Conservation (phyloP, 2,113 vertebrate genomes). For the Psephotus haematonotus region DNA sequence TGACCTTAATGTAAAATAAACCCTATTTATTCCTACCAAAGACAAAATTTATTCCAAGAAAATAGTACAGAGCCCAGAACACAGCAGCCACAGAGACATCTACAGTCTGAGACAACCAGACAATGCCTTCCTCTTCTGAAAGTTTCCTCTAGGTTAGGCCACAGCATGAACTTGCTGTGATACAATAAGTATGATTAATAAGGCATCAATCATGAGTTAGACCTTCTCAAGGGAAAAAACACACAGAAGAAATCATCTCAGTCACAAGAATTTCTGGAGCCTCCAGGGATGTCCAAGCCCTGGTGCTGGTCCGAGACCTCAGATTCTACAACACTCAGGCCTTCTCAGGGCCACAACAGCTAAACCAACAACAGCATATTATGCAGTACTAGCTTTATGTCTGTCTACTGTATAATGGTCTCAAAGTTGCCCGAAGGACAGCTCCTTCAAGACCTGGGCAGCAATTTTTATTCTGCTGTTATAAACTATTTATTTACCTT, state of each 20-base stretch:
- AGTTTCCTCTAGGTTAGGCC: background rate
- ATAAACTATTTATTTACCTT: background rate
- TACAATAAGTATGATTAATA: background rate
- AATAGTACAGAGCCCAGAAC: background rate
- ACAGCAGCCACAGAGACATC: background rate
- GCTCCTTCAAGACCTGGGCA: background rate
- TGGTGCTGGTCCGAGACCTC: background rate
- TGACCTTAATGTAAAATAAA: background rate
- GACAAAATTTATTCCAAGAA: background rate
- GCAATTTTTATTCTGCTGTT: background rate
- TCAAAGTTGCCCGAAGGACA: background rate
- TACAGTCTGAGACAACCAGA: background rate
- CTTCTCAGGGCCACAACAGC: background rate
- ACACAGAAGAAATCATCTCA: background rate
- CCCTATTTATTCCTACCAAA: background rate
- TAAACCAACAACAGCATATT: background rate
- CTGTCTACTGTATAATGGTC: background rate
- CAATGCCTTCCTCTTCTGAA: background rate
- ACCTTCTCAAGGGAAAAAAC: background rate
- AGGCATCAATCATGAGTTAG: background rate
- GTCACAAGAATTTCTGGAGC: background rate
- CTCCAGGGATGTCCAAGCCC: background rate
- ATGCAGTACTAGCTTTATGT: background rate
- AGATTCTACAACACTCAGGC: background rate
- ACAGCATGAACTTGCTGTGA: background rate